A percentile compares a stretch with the other conserved stretches of the same genome.
These are phyloP conservation scores for Damaliscus lunatus DNA, from an alignment of 2,113 vertebrate genomes.

Conservation along the genomic window DNA sequence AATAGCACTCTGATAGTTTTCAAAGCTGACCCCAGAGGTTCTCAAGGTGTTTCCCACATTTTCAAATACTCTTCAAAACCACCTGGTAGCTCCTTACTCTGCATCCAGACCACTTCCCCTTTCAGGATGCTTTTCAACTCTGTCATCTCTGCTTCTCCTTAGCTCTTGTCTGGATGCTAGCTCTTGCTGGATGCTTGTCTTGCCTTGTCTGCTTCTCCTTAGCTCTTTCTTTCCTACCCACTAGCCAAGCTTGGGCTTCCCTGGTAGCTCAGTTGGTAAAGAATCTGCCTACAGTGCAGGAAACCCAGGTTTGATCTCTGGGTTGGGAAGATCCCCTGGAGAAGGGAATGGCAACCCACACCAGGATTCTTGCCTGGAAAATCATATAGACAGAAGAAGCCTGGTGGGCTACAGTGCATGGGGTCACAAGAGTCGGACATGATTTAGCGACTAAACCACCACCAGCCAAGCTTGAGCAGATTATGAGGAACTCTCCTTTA, in stretches of 20 bases:
- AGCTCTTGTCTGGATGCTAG: neutral
- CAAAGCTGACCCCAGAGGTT: neutral
- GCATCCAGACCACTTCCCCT: neutral
- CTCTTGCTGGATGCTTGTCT: neutral
- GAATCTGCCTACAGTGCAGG: neutral
- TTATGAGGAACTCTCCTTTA: neutral
- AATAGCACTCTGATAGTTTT: neutral
- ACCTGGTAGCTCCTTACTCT: neutral
- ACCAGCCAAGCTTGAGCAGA: neutral
- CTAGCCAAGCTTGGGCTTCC: neutral
- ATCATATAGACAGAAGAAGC: neutral
- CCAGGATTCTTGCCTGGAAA: neutral
- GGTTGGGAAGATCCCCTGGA: neutral
- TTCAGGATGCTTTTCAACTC: neutral
- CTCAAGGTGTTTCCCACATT: neutral
- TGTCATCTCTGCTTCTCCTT: neutral
- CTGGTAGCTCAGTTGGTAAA: neutral
- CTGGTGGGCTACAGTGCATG: neutral
- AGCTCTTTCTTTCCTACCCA: neutral
- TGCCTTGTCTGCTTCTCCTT: neutral
- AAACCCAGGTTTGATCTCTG: neutral
- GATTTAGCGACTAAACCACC: neutral
- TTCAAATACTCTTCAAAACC: neutral
- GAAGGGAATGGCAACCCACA: neutral
- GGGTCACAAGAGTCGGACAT: accelerated